Evolutionary conservation across 2,797 vertebrate genomes (phyloP).

Genomic region (Paramormyrops hopkinsi): DNA sequence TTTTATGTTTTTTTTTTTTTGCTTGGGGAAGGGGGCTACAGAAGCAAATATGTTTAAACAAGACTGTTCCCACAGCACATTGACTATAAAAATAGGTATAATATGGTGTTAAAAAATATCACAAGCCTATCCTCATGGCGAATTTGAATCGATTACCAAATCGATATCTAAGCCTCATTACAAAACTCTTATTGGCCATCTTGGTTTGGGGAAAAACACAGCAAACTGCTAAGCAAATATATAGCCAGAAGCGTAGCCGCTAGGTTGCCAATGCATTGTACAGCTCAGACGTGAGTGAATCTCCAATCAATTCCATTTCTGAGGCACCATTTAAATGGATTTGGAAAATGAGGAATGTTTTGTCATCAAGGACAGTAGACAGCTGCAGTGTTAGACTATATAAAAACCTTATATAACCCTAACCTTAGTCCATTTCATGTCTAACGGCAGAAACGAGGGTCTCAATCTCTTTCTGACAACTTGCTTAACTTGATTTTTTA

Average conservation of each 20-base stretch:
- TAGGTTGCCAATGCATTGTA: not conserved
- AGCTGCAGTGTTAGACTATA: not conserved
- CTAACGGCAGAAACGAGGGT: not conserved
- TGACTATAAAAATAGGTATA: not conserved
- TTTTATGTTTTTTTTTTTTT: not conserved
- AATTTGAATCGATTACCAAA: not conserved
- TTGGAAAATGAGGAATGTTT: slow-evolving; percentile 19
- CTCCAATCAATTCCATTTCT: not conserved
- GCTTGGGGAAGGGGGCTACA: not conserved
- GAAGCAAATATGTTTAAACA: not conserved
- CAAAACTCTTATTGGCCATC: not conserved
- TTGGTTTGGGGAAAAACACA: not conserved
- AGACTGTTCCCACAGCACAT: not conserved
- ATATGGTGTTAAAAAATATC: not conserved
- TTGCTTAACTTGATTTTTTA: slow-evolving; percentile 12
- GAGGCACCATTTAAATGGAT: not conserved
- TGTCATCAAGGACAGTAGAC: not conserved
- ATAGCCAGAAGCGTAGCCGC: not conserved
- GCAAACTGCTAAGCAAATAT: not conserved
- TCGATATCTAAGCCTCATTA: not conserved
- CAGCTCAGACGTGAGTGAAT: not conserved
- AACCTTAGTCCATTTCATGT: not conserved
- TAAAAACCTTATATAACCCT: not conserved
- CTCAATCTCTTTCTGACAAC: not conserved
- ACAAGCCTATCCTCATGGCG: not conserved